Conservation (phyloP, 2,113 vertebrate genomes). For the Tragelaphus strepsiceros region DNA sequence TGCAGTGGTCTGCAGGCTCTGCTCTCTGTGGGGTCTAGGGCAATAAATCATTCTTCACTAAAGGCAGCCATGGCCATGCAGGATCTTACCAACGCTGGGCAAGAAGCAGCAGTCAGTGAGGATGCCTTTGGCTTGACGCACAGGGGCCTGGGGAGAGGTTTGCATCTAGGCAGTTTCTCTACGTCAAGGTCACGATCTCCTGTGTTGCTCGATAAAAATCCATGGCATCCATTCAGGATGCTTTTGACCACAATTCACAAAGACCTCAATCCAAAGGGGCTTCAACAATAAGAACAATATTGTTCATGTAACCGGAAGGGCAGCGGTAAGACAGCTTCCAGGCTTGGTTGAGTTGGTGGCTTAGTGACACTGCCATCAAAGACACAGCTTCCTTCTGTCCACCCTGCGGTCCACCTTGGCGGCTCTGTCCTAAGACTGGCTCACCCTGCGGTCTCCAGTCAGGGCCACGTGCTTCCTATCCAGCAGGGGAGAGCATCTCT, state of each 20-base stretch:
- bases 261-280: neutral
- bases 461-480: neutral
- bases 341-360: neutral
- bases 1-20: neutral
- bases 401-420: neutral
- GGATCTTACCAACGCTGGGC: no score
- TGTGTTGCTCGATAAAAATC: neutral
- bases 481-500: neutral
- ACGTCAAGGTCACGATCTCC: neutral
- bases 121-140: neutral
- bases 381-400: neutral
- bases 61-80: neutral
- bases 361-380: neutral
- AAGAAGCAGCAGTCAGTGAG: no score
- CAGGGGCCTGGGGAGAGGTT: neutral
- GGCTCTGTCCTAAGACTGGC: neutral
- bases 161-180: neutral
- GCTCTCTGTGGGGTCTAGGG: neutral
- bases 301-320: neutral
- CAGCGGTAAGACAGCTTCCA: neutral
- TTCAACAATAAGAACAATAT: neutral
- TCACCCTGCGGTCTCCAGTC: neutral
- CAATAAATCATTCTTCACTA: neutral
- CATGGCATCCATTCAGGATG: neutral
- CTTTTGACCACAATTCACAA: neutral